Conservation (phyloP, 2,888 invertebrate species). For the Bombylius major region DNA sequence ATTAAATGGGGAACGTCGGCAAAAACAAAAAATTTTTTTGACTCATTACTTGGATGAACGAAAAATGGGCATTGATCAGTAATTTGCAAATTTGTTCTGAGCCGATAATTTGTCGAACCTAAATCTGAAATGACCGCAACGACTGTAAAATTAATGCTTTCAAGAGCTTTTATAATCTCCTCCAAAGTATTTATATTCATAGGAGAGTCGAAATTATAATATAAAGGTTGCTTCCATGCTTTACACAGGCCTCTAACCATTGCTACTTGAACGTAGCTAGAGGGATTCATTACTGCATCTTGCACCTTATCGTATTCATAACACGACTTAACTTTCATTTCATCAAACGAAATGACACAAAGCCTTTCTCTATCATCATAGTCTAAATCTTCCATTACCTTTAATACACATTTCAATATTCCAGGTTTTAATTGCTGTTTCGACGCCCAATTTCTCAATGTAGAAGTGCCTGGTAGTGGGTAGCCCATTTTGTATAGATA, state of each 20-base stretch:
- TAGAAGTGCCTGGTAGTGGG: constrained; percentile 10
- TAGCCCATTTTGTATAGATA: constrained; percentile 6
- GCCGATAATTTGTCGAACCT: neutral
- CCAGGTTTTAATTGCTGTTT: constrained; percentile 10
- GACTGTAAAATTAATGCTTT: constrained; percentile 6
- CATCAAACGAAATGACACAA: constrained; percentile 13
- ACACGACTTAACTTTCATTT: constrained; percentile 10
- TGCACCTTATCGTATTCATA: constrained; percentile 4
- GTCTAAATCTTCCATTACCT: constrained; percentile 3
- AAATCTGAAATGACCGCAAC: neutral
- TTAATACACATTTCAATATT: constrained; percentile 4
- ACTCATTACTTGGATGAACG: neutral
- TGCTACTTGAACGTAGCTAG: constrained; percentile 9
- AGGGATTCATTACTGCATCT: neutral
- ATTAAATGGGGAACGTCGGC: constrained; percentile 10
- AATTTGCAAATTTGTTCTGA: neutral
- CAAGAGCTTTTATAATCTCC: constrained; percentile 1
- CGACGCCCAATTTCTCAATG: constrained; percentile 9
- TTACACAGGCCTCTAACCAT: constrained; percentile 8
- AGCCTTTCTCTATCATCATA: constrained; percentile 5
- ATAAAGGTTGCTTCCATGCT: constrained; percentile 14
- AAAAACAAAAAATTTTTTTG: constrained; percentile 6
- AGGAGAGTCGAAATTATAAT: constrained; percentile 9
- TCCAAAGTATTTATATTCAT: constrained; percentile 1
- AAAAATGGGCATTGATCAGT: neutral